phyloP scores from a whole-genome alignment of 30 jellyfish, hydroid and myxozoan genomes.

The Rhopilema esculentum region DNA sequence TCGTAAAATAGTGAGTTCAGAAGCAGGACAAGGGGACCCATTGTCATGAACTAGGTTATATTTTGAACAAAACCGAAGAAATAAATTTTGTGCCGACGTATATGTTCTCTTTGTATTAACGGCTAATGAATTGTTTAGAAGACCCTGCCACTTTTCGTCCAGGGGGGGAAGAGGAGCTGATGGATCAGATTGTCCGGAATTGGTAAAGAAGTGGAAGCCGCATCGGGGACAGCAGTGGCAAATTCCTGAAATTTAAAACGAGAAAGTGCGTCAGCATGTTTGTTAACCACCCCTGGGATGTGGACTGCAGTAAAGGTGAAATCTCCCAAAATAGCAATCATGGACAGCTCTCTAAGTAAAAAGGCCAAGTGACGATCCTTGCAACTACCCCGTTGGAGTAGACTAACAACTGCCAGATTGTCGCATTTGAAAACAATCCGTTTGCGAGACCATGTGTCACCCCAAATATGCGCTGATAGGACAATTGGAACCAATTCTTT shows the following conservation, averaged over 20 bases:
- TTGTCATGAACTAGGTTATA: neutral
- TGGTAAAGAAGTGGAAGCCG: too few species aligned
- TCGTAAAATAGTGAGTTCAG: conserved; percentile 19
- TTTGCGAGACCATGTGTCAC: neutral
- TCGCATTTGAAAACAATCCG: conserved; percentile 33
- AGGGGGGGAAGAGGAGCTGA: conserved; percentile 27
- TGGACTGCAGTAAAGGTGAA: neutral
- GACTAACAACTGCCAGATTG: conserved; percentile 1
- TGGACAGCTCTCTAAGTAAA: neutral
- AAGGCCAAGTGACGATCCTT: neutral
- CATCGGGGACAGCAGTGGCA: conserved; percentile 9
- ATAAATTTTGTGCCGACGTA: conserved; percentile 24
- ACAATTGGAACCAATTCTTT: conserved; percentile 36
- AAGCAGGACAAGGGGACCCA: conserved; percentile 40
- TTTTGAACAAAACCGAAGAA: neutral
- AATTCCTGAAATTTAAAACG: neutral
- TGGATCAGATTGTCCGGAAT: too few species aligned
- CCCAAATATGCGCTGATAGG: conserved; percentile 23
- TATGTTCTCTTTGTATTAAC: too few species aligned
- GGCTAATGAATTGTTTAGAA: neutral
- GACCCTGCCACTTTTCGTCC: conserved; percentile 7
- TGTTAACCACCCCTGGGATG: neutral
- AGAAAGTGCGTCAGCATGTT: conserved; percentile 6
- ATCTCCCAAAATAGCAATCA: neutral
- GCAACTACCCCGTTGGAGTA: neutral